A percentile compares a stretch with the other conserved stretches of the same genome.
Evolutionary conservation across 2,797 vertebrate species (phyloP).

Genomic region (Hoplostethus atlanticus): DNA sequence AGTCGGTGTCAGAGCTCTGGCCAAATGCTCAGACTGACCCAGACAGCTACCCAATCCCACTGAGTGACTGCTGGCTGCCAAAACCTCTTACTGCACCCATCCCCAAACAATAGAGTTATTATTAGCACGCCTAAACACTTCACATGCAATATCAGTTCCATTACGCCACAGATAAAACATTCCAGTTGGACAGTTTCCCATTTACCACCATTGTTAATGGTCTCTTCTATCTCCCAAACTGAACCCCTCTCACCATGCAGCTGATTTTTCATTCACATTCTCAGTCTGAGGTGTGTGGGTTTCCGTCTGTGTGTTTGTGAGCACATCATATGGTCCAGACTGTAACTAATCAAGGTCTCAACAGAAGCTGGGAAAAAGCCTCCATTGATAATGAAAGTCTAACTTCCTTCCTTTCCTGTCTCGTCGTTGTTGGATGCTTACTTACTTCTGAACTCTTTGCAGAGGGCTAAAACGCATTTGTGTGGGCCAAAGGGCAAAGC

Average conservation of each 20-base stretch:
- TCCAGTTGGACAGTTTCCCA: conserved; percentile 13
- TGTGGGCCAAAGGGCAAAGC: conserved; percentile 65
- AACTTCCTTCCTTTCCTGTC: conserved; percentile 51
- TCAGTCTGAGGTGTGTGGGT: neutral
- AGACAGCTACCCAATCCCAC: conserved; percentile 37
- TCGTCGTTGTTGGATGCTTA: conserved; percentile 37
- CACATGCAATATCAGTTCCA: conserved; percentile 52
- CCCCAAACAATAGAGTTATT: conserved; percentile 67
- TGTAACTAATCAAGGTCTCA: conserved; percentile 65
- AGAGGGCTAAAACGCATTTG: conserved; percentile 69
- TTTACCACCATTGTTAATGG: neutral
- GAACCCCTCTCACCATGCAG: conserved; percentile 1
- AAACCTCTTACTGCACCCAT: conserved; percentile 37
- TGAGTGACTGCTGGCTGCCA: conserved; percentile 40
- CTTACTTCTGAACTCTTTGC: conserved; percentile 43
- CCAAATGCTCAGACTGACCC: conserved; percentile 58
- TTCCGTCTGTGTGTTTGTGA: conserved; percentile 16
- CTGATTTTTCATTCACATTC: conserved; percentile 13
- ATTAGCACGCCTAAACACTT: conserved; percentile 39
- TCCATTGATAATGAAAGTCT: conserved; percentile 47
- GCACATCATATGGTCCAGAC: conserved; percentile 70
- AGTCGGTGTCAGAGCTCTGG: conserved; percentile 27
- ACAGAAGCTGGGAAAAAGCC: conserved; percentile 30
- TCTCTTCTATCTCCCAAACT: neutral
- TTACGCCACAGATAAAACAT: conserved; percentile 37